Conservation (phyloP, 2,888 invertebrate species). For the Dynastes hyllus region DNA sequence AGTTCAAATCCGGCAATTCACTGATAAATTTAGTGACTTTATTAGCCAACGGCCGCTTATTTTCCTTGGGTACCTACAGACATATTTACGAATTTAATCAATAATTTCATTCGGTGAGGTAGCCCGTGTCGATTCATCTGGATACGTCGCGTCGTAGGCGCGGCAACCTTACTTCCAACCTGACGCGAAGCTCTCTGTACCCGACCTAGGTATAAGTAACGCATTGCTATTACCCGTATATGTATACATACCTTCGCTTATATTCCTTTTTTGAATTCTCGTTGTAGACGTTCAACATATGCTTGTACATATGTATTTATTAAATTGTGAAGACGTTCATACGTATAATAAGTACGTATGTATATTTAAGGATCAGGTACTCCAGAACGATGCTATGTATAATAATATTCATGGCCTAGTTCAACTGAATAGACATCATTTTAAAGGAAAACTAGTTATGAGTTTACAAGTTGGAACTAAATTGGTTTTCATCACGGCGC, state of each 20-base stretch:
- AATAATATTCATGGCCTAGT: conserved; percentile 46
- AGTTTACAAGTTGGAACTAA: conserved; percentile 39
- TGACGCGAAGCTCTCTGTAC: no score
- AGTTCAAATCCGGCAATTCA: no score
- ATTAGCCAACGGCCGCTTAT: no score
- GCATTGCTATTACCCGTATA: no score
- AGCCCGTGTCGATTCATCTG: no score
- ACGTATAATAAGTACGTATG: conserved; percentile 7
- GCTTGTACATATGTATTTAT: conserved; percentile 1
- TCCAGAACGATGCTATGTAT: conserved; percentile 29
- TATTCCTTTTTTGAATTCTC: not conserved
- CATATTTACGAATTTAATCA: no score
- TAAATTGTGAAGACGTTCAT: conserved; percentile 8
- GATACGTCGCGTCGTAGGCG: no score
- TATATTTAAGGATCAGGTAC: conserved; percentile 13
- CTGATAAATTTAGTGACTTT: no score
- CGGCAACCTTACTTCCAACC: no score
- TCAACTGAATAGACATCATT: conserved; percentile 41
- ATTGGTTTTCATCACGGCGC: conserved; percentile 39
- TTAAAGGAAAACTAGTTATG: conserved; percentile 41
- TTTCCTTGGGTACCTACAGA: no score
- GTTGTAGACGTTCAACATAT: not conserved
- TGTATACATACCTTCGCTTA: not conserved
- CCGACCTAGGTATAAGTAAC: no score
- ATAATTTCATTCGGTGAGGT: no score